These are phyloP conservation scores for Cydia strobilella DNA, from an alignment of 1,140 invertebrate genomes.

Conservation along the genomic window DNA sequence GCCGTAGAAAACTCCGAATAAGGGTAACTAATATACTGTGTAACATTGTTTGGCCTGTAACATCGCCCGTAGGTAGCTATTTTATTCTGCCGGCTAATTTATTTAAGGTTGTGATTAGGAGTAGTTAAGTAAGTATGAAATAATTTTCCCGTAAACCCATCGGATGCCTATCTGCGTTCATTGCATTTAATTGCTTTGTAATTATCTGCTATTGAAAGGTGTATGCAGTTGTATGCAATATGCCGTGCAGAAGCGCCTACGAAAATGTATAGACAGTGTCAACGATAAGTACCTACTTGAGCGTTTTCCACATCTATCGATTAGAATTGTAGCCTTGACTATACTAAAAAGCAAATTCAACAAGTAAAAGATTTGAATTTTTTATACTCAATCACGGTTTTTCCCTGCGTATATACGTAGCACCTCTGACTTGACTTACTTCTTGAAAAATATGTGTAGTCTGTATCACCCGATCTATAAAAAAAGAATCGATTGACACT, in stretches of 20 bases:
- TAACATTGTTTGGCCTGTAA: background rate
- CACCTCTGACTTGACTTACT: no score
- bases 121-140: conserved; percentile 61
- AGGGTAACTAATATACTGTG: no score
- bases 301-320: no score
- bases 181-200: conserved; percentile 68
- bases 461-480: no score
- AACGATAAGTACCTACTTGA: background rate
- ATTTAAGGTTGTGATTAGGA: conserved; percentile 42
- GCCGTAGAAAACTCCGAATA: no score
- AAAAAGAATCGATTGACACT: no score
- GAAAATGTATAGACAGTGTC: background rate
- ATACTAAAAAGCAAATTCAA: no score
- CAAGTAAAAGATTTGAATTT: no score
- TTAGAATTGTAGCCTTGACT: no score
- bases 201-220: conserved; percentile 68
- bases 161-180: conserved; percentile 57
- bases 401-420: no score
- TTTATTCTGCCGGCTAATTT: background rate
- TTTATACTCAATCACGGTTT: no score
- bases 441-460: no score
- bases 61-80: background rate
- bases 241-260: conserved; percentile 26
- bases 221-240: conserved; percentile 46
- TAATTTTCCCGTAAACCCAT: conserved; percentile 53